Conservation (phyloP, 2,888 invertebrate species). For the Drosophila borealis region DNA sequence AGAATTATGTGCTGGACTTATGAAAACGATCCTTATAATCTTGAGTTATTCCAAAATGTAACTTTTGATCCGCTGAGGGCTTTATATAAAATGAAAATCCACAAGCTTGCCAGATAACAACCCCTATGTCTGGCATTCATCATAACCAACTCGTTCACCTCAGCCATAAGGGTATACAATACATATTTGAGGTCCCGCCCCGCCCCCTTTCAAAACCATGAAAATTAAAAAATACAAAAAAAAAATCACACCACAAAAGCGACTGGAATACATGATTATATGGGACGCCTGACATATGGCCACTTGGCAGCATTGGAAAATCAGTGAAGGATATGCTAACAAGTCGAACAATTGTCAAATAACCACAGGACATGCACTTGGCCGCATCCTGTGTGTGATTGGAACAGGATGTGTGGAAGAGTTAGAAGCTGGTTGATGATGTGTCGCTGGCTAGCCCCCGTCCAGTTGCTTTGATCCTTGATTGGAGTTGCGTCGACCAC, state of each 20-base stretch:
- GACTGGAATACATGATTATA: constrained; percentile 22
- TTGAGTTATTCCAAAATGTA: not conserved
- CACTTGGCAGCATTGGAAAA: constrained; percentile 58
- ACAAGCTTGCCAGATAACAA: not conserved
- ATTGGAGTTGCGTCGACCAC: constrained; percentile 60
- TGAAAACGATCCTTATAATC: too few species aligned
- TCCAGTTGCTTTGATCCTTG: constrained; percentile 77
- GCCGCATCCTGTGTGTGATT: constrained; percentile 68
- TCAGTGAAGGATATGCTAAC: constrained; percentile 65
- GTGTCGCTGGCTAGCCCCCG: constrained; percentile 16
- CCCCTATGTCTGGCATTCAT: not conserved
- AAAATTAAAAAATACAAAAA: constrained; percentile 18
- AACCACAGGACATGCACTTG: constrained; percentile 80
- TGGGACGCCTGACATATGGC: constrained; percentile 66
- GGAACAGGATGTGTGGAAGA: constrained; percentile 58
- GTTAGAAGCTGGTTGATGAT: constrained; percentile 27
- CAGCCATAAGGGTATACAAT: constrained; percentile 10
- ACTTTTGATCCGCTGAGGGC: not conserved
- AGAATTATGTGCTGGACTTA: too few species aligned
- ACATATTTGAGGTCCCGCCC: constrained; percentile 8
- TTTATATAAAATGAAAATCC: not conserved
- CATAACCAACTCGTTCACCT: constrained; percentile 1
- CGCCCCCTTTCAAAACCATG: not conserved
- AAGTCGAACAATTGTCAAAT: constrained; percentile 65
- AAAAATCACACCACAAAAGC: constrained; percentile 44